phyloP scores from a whole-genome alignment of 2,797 vertebrate species.

The Molossus molossus region DNA sequence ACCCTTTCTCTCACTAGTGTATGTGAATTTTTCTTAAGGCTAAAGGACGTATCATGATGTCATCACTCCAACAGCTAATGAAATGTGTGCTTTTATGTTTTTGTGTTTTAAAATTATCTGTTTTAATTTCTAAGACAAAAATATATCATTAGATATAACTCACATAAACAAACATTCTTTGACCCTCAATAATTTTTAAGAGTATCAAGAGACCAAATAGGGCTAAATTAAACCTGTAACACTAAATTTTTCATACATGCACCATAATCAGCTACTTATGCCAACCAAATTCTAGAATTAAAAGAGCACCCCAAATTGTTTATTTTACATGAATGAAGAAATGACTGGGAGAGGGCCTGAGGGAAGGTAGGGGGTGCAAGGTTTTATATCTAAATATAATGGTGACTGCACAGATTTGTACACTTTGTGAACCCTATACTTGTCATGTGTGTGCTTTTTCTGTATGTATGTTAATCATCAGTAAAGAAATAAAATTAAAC shows the following conservation, averaged over 20 bases:
- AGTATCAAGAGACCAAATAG: not conserved
- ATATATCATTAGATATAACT: not conserved
- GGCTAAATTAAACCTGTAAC: not conserved
- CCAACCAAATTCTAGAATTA: not conserved
- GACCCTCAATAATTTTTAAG: not conserved
- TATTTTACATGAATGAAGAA: not conserved
- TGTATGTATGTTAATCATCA: constrained; percentile 13
- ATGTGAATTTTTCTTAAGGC: not conserved
- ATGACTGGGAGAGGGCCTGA: not conserved
- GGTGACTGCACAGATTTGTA: not conserved
- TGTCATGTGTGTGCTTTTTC: not conserved
- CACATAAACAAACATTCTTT: not conserved
- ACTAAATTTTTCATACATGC: not conserved
- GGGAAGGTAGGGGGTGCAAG: not conserved
- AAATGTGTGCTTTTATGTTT: not conserved
- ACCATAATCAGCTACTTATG: not conserved
- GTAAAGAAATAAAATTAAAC: constrained; percentile 39
- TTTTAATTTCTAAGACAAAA: constrained; percentile 62
- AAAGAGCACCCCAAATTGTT: not conserved
- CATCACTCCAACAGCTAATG: constrained; percentile 36
- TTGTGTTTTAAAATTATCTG: not conserved
- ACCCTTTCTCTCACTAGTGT: not conserved
- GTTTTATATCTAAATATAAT: not conserved
- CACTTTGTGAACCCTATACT: not conserved
- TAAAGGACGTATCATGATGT: not conserved